Percentiles rank a stretch among this genome's conserved stretches.
These are phyloP conservation scores for Amphimallon solstitiale DNA, from an alignment of 2,888 invertebrate genomes.

Conservation along the genomic window DNA sequence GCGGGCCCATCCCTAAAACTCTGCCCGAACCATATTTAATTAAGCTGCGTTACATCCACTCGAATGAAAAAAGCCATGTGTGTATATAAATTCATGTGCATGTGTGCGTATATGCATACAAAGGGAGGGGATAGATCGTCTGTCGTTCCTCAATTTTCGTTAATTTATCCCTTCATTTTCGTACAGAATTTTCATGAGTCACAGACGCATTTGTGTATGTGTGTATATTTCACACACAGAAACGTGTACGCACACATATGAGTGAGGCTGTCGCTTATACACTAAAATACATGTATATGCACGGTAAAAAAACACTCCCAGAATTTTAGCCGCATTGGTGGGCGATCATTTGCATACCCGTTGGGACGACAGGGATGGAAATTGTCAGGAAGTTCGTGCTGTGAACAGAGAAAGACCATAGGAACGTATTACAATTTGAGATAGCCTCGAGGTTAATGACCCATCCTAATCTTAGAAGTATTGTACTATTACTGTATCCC, in stretches of 20 bases:
- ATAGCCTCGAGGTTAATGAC: constrained; percentile 51
- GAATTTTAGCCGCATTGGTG: constrained; percentile 42
- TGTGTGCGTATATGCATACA: constrained; percentile 2
- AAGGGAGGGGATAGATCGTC: constrained; percentile 21
- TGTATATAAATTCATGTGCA: not conserved
- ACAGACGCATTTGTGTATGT: constrained; percentile 1
- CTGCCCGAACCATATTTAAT: constrained; percentile 33
- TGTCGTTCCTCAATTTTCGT: constrained; percentile 38
- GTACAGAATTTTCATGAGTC: constrained; percentile 37
- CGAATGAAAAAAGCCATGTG: constrained; percentile 33
- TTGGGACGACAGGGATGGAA: constrained; percentile 18
- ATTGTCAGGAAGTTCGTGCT: not conserved
- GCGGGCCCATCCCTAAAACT: constrained; percentile 34
- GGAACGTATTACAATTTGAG: constrained; percentile 39
- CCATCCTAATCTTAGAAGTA: constrained; percentile 55
- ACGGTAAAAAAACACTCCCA: constrained; percentile 44
- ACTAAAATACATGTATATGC: constrained; percentile 1
- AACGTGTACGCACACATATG: too few relatives aligned
- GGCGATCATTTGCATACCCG: constrained; percentile 41
- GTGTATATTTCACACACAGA: not conserved
- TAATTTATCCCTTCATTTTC: constrained; percentile 41
- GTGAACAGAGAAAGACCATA: constrained; percentile 18
- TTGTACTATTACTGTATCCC: constrained; percentile 48
- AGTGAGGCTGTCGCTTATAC: not conserved
- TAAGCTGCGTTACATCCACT: constrained; percentile 32